Evolutionary conservation across 2,113 vertebrate species (phyloP), one percentile per base, ranked within the genome.

Genomic region (Onychostoma macrolepis): DNA sequence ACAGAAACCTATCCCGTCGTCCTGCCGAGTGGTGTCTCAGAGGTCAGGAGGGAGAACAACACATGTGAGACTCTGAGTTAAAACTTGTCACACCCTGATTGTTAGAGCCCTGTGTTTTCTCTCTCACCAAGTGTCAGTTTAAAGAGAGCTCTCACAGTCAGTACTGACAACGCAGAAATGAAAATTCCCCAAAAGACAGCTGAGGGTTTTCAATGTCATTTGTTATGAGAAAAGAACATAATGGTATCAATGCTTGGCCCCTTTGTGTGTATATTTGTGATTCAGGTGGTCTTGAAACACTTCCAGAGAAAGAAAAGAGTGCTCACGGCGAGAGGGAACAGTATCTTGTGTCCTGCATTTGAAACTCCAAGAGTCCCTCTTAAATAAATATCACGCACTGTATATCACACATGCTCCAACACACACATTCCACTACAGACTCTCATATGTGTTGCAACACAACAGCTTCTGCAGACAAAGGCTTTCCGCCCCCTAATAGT

Each of bases 201-300:
- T 58, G 93, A 93, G 91, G 92, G 92, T 94, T 93, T 95, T 92
- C 85, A 26, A 91, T 91, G 91, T 93, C 93, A 94, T 95, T 95
- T 95, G 94, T 96, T 95, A 94, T 95, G 94, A 92, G 94, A 95
- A 94, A 94, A 83, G 41, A 90, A 90, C 83, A 78, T 30, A 79
- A 53, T 50, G 43, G 67, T 48, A 58, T 75, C 77, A 81, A 43
- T 24, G 33, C 24, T 38, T 78, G 77, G 74, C 53, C 85, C 50
- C 41, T 83, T 53, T 43, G 75, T 80, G 81, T 88, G 86, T 76
- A 83, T 50, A 80, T 77, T 53, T 78, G 80, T 83, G 87, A 85
- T 91, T 94, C 92, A 95, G 93, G 93, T 95, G 93, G 91, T 94
- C 88, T 89, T 87, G 80, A 77, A 87, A 88, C 88, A 90, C 89